A percentile compares a stretch with the other conserved stretches of the same genome.
Evolutionary conservation across 2,113 vertebrate species (phyloP).

Genomic region (Opisthocomus hoazin): DNA sequence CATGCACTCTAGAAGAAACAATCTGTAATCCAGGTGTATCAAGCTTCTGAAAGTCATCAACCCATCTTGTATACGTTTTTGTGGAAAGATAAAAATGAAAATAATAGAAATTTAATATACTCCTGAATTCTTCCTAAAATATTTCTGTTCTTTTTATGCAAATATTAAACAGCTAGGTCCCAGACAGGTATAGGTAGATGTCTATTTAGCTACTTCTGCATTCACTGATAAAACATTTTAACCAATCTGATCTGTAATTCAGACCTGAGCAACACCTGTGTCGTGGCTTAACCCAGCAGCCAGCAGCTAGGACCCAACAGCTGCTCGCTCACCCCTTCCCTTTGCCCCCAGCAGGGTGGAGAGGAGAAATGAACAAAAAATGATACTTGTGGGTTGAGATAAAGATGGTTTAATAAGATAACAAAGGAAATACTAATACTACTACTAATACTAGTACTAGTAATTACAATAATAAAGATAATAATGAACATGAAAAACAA

Average conservation of each 20-base stretch:
- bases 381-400: too few species aligned
- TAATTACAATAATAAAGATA: too few species aligned
- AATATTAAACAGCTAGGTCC: neutral
- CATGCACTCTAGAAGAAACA: neutral
- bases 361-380: too few species aligned
- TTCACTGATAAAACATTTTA: neutral
- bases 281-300: too few species aligned
- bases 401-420: too few species aligned
- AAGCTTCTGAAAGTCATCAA: neutral
- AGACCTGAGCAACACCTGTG: neutral
- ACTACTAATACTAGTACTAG: too few species aligned
- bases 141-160: neutral
- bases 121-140: neutral
- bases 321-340: too few species aligned
- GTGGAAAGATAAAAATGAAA: neutral
- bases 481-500: too few species aligned
- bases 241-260: neutral
- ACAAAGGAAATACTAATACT: too few species aligned
- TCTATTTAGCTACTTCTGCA: neutral
- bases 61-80: neutral
- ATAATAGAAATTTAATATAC: neutral
- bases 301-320: too few species aligned
- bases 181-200: neutral
- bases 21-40: neutral
- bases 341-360: too few species aligned